Percentiles rank a stretch among this genome's conserved stretches.
These are phyloP conservation scores for Astreopora myriophthalma DNA, from an alignment of 64 coral and sea anemone genomes.

Conservation along the genomic window DNA sequence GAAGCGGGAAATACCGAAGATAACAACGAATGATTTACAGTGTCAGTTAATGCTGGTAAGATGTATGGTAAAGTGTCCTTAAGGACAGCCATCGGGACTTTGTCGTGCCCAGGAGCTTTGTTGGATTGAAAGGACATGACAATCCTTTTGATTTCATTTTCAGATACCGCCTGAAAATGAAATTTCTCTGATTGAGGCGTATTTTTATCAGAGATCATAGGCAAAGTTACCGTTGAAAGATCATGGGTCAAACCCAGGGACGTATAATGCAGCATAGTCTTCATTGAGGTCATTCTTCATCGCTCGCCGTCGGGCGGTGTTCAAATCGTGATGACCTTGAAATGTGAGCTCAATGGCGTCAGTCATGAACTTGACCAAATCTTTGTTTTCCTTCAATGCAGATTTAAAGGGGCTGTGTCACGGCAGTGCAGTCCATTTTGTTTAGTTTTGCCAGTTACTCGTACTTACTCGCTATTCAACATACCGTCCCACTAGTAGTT, in stretches of 20 bases:
- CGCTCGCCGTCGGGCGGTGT: neutral
- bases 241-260: constrained; percentile 10
- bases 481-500: no score
- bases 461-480: no score
- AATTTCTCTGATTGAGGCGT: constrained; percentile 30
- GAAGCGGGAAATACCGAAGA: neutral
- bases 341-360: constrained; percentile 32
- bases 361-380: constrained; percentile 31
- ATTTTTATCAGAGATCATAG: constrained; percentile 38
- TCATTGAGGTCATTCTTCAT: constrained; percentile 55
- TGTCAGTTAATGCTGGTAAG: neutral
- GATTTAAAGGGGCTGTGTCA: no score
- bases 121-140: neutral
- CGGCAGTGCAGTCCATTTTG: no score
- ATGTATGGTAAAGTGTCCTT: neutral
- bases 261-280: constrained; percentile 44
- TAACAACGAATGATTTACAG: neutral
- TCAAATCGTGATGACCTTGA: constrained; percentile 60
- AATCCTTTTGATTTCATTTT: neutral
- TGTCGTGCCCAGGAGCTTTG: neutral
- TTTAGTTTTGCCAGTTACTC: no score
- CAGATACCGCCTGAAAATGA: no score
- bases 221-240: constrained; percentile 33
- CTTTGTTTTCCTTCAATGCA: constrained; percentile 55
- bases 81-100: neutral